Evolutionary conservation across 2,113 vertebrate species (phyloP).

Genomic region (Apeltes quadracus): DNA sequence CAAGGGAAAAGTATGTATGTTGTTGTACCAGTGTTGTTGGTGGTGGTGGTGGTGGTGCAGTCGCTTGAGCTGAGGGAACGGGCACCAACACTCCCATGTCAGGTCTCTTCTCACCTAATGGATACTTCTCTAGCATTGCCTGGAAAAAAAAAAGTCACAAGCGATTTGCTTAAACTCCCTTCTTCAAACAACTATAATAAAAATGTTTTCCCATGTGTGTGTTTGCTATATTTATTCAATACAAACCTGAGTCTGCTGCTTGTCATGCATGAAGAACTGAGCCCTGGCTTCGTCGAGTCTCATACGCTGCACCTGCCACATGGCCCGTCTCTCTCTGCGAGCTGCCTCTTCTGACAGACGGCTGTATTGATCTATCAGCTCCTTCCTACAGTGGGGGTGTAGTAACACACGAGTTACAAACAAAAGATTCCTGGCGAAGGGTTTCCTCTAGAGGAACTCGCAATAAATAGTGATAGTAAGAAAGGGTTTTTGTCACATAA

Average conservation of each 20-base stretch:
- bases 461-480: not conserved
- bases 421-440: not conserved
- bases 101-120: conserved; percentile 72
- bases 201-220: conserved; percentile 1
- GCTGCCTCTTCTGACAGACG: conserved; percentile 91
- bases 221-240: conserved; percentile 11
- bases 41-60: conserved; percentile 15
- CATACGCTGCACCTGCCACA: conserved; percentile 91
- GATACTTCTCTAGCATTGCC: conserved; percentile 81
- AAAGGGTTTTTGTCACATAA: not conserved
- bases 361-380: conserved; percentile 92
- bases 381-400: conserved; percentile 81
- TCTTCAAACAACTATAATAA: not conserved
- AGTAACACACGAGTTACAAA: conserved; percentile 1
- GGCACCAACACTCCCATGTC: conserved; percentile 48
- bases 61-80: conserved; percentile 45
- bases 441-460: not conserved
- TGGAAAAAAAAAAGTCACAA: conserved; percentile 51
- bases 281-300: conserved; percentile 83
- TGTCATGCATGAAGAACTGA: conserved; percentile 84
- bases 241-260: conserved; percentile 81
- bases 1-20: conserved; percentile 10
- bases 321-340: conserved; percentile 85
- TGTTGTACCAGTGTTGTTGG: conserved; percentile 55
- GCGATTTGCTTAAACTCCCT: conserved; percentile 11